Evolutionary conservation across 2,888 invertebrate species (phyloP), one percentile per base, ranked within the genome.

Genomic region (Volucella inflata): DNA sequence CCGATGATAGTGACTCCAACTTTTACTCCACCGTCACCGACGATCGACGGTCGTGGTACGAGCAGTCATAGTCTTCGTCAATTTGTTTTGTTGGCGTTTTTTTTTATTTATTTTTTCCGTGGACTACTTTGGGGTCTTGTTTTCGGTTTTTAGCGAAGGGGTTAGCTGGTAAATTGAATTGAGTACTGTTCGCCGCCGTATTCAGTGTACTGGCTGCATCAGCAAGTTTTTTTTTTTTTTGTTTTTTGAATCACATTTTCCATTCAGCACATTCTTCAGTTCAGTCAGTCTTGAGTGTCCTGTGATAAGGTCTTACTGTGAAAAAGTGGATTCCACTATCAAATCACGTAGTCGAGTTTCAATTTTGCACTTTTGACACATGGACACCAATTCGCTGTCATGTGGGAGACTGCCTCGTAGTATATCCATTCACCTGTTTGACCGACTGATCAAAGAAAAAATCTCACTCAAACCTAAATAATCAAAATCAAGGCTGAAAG

Each of bases 71-170:
- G 55, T 55, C 55, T n/a, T 38, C 55, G 55, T n/a, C 55, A 36
- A 11, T 74, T 36, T 80, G 70, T 75, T 80, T 80, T 75, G 74
- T 68, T 68, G 62, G 42, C 62, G 65, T 79, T 79, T 51, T 75
- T 75, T 55, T 57, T 46, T 65, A 57, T 40, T 72, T 60, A 6
- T 42, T 8, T 10, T 38, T 10, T 60, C 9, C 50, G 62, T 64
- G 85, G 67, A 81, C 78, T 84, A 79, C 74, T 77, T 77, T 51
- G 50, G 65, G 17, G 83, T 80, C 76, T 76, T 76, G 76, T 85
- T 77, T 81, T 81, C 72, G 81, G 30, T 30, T 30, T 21, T 21
- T 4, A 4, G 21, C 21, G 21, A 72, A 46, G 62, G 76, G 57
- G 80, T 65, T 75, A 68, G 76, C 76, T 67, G 67, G 75, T 79